Base-by-base conservation (phyloP, 2,797 vertebrate genomes). In the Lepus townsendii region DNA sequence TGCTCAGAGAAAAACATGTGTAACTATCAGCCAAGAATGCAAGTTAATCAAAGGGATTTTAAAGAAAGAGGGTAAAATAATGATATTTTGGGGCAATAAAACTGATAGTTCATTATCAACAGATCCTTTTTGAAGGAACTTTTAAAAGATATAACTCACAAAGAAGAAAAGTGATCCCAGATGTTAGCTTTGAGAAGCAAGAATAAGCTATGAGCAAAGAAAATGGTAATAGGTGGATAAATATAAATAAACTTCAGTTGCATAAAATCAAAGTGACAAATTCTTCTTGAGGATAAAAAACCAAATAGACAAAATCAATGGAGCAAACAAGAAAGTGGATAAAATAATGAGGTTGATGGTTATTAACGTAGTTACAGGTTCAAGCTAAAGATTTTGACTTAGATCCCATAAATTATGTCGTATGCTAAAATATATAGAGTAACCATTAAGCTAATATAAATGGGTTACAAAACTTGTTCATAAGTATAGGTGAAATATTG, bases 1-100 rank as follows among this genome's bases (percentile, higher is more conserved):
- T 88, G 47, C 83, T 93, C 60, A 85, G 26, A 92, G 73, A 76
- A 83, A 91, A 93, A 5, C 11, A 57, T 57, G 54, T 20, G 42
- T 65, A 52, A 38, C 54, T 75, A 27, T 57, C 65, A 42, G 71
- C n/a, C 9, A 79, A 73, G 75, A 95, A 3, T 62, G 17, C 62
- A 57, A n/a, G 12, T 78, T 93, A 90, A 80, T 93, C 20, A 50
- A 68, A 76, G 65, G 60, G 68, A 90, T 90, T 94, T 91, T 86
- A 47, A 90, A 86, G 69, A 85, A 69, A 82, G 24, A 77, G 9
- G 16, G 16, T 27, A 86, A 71, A 47, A 52, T 60, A 72, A 91
- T n/a, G 17, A 76, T 65, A 86, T 86, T 94, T 91, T 57, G 30
- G 12, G 26, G 30, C 86, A 60, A 42, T 16, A 72, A 94, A 77